Evolutionary conservation across 2,113 vertebrate species (phyloP).

Genomic region (Daphoenositta chrysoptera): DNA sequence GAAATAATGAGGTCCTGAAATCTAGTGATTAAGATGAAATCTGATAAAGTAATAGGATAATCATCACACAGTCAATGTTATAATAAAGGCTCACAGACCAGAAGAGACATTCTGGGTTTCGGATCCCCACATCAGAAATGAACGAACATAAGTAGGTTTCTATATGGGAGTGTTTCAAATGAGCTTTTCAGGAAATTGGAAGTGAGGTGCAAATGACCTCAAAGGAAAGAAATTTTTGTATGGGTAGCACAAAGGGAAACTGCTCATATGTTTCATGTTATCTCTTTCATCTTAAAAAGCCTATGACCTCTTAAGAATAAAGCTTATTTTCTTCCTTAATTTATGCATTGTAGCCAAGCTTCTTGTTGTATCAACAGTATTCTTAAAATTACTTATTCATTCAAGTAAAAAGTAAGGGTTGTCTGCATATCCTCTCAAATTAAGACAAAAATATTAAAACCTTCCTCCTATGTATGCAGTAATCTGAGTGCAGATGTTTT

Average conservation of each 20-base stretch:
- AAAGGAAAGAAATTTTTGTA: slow-evolving; percentile 4
- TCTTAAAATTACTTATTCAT: background rate
- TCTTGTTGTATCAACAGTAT: background rate
- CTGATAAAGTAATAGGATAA: slow-evolving; percentile 29
- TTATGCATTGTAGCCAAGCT: background rate
- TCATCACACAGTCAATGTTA: background rate
- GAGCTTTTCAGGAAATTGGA: slow-evolving; percentile 40
- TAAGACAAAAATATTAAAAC: background rate
- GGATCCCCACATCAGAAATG: background rate
- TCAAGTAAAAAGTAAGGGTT: background rate
- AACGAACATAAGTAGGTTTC: background rate
- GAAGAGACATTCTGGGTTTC: background rate
- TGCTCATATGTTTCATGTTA: background rate
- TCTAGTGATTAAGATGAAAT: background rate
- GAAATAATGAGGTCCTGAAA: slow-evolving; percentile 11
- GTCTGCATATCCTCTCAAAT: background rate
- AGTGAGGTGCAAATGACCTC: slow-evolving; percentile 27
- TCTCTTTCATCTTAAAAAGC: slow-evolving; percentile 2
- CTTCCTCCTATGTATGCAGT: background rate
- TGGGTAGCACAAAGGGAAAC: background rate
- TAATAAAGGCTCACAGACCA: background rate
- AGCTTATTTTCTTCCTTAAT: slow-evolving; percentile 4
- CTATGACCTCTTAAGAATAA: background rate
- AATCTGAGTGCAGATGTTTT: background rate
- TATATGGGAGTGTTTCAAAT: background rate